Evolutionary conservation across 2,113 vertebrate species (phyloP), one percentile per base, ranked within the genome.

Genomic region (Hypanus sabinus): DNA sequence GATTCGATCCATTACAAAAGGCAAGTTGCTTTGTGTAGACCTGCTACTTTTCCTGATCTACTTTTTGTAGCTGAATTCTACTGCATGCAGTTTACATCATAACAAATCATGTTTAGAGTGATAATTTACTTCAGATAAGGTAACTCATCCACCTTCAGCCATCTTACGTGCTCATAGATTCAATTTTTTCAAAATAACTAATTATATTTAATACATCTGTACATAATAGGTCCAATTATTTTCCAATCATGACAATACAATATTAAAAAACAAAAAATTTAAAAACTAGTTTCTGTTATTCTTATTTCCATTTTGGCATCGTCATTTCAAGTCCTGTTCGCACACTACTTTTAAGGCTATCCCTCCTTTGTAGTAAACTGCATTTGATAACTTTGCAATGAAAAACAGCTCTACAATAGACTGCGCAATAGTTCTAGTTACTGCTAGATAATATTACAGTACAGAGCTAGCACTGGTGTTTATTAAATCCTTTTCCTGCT

Each of bases 51-150:
- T n/a, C 38, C 36, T 46, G 33, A 5, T 1, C 22, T 16, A 93
- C 38, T 38, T 2, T 75, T 27, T 38, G 30, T 36, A 73, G 38
- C 90, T 93, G 91, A 73, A 73, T 38, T 46, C 36, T 14, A 14
- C 36, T 46, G 91, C 27, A 55, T 75, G 36, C 70, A 14, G 22
- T 55, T 93, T 55, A 93, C 12, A 75, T 55, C 91, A 93, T 55
- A 93, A 93, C 68, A 93, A 73, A 30, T 30, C 27, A 62, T 90
- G 85, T 90, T 90, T 65, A 90, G 65, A 62, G 85, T 90, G 65
- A 90, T 93, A 73, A 46, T 71, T 73, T 46, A 73, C 33, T 55
- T 55, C 5, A 20, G 38, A 46, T 93, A 73, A 24, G 46, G 38
- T 55, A 46, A 36, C 14, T 93, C 91, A 73, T 71, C 22, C 6